Evolutionary conservation across 2,888 invertebrate genomes (phyloP).

Genomic region (Colostygia pectinataria): DNA sequence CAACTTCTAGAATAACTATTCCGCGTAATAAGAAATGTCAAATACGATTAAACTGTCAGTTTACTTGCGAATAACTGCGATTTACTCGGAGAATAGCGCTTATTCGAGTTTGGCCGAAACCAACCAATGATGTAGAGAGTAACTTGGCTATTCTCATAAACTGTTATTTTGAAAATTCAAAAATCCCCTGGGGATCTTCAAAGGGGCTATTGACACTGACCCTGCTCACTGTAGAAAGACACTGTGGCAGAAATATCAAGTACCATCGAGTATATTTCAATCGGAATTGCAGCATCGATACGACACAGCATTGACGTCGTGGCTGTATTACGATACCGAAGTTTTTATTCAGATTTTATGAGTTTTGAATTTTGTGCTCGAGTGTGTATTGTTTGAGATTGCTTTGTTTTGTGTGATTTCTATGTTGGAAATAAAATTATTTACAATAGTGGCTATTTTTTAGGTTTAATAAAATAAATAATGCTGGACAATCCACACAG

Average conservation of each 20-base stretch:
- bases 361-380: slow-evolving; percentile 16
- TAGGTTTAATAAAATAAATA: neutral
- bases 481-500: no score
- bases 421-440: neutral
- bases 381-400: slow-evolving; percentile 17
- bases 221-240: neutral
- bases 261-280: slow-evolving; percentile 25
- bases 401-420: neutral
- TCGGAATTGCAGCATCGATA: slow-evolving; percentile 17
- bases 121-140: no score
- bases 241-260: slow-evolving; percentile 11
- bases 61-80: no score
- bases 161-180: no score
- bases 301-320: slow-evolving; percentile 13
- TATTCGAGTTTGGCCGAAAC: no score
- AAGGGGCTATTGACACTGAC: no score
- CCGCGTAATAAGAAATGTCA: no score
- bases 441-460: neutral
- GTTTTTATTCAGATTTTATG: slow-evolving; percentile 21
- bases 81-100: no score
- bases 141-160: no score
- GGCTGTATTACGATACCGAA: slow-evolving; percentile 13
- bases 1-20: no score
- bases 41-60: no score
- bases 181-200: no score